Percentiles rank a stretch among this genome's conserved stretches.
These are phyloP conservation scores for Ephydatia muelleri DNA, from an alignment of 37 sponge, comb jelly and placozoan genomes.

Conservation along the genomic window DNA sequence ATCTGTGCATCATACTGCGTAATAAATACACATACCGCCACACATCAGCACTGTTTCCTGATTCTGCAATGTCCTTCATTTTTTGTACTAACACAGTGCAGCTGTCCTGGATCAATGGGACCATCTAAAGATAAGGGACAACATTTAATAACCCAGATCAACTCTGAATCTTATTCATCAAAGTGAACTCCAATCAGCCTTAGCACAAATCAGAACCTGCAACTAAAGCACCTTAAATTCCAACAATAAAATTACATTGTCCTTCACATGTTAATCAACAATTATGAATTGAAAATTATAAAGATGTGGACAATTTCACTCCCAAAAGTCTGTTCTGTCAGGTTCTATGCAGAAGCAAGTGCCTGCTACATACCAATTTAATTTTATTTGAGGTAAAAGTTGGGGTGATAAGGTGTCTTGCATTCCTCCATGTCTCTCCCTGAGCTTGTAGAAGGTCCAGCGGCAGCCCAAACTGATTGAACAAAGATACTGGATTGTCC, in stretches of 20 bases:
- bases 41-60: slow-evolving; percentile 48
- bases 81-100: slow-evolving; percentile 15
- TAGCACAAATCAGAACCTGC: too few relatives aligned
- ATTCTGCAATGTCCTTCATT: slow-evolving; percentile 28
- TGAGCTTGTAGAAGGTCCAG: slow-evolving; percentile 46
- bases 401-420: slow-evolving; percentile 59
- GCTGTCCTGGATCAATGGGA: slow-evolving; percentile 53
- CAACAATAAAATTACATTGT: too few relatives aligned
- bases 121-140: slow-evolving; percentile 65
- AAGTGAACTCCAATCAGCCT: too few relatives aligned
- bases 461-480: not conserved
- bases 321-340: not conserved
- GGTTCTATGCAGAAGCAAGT: not conserved
- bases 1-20: too few relatives aligned
- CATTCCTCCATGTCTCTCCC: slow-evolving; percentile 53
- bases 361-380: slow-evolving; percentile 60
- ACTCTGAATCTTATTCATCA: too few relatives aligned
- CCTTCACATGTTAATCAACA: too few relatives aligned
- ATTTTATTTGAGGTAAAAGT: slow-evolving; percentile 64
- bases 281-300: too few relatives aligned
- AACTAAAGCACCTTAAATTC: too few relatives aligned
- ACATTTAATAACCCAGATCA: too few relatives aligned
- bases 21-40: slow-evolving; percentile 36
- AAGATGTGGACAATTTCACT: too few relatives aligned
- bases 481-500: slow-evolving; percentile 18